Base-by-base conservation (phyloP, 2,888 invertebrate genomes). In the Limnephilus rhombicus region DNA sequence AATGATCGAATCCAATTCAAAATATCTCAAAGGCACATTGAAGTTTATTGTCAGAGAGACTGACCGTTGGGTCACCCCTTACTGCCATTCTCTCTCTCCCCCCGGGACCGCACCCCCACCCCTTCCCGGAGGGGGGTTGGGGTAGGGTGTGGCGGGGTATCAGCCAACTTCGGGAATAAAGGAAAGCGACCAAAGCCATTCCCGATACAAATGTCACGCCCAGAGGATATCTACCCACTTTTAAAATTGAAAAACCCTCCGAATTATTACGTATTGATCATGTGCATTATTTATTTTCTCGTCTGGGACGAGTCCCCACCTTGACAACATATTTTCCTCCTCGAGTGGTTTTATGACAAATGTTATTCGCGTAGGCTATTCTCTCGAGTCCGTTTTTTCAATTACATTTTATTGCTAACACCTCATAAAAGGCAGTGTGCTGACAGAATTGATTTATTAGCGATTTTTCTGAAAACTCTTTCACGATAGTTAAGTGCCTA, bases 241-340 rank as follows among this genome's bases (percentile, higher is more conserved):
- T 93, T 92, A 92, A 93, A 93, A 92, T 93, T 93, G 93, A 92
- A 93, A 93, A 92, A 90, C 91, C 93, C 93, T 93, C 93, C 92
- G 91, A 93, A 91, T 91, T 90, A 93, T 93, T 93, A 91, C 92
- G 85, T 92, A 93, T 92, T 93, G 92, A 92, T 93, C 93, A 93
- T 90, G 90, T 92, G 85, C 45, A 18, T 41, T 85, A 68, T 53
- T 53, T 53, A 53, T 68, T 68, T 68, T 68, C 68, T 24, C 18
- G 68, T 68, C 24, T 68, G 68, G 4, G 18, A 68, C 68, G 18
- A 49, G 18, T 68, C 3, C 7, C 68, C 68, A 68, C 68, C 68
- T n/a, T 68, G 68, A 68, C 68, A 24, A 68, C n/a, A 9, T 68
- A n/a, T 68, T n/a, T 68, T 68, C 68, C 24, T 68, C 24, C 68